Percentiles rank a stretch among this genome's conserved stretches.
phyloP scores from a whole-genome alignment of 2,113 vertebrate species.

The Laticauda laticaudata region DNA sequence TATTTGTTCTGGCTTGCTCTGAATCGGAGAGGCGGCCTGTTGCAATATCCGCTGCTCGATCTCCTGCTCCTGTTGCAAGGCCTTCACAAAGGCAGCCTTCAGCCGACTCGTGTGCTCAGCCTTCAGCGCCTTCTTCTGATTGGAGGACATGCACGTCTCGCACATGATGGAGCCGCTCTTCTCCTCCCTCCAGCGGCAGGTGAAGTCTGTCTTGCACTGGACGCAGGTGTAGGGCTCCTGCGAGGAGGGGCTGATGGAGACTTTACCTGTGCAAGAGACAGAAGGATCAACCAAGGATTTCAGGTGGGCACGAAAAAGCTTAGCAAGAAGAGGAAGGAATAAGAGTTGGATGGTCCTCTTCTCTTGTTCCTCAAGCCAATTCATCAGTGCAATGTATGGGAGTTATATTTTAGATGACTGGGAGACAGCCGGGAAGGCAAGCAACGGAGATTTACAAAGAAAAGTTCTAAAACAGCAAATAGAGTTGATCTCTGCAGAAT shows the following conservation, averaged over 20 bases:
- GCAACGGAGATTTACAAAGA: neutral
- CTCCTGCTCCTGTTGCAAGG: slow-evolving; percentile 97
- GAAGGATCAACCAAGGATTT: neutral
- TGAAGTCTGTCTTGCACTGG: slow-evolving; percentile 98
- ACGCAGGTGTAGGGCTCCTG: slow-evolving; percentile 91
- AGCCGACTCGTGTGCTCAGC: slow-evolving; percentile 93
- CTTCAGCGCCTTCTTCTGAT: slow-evolving; percentile 94
- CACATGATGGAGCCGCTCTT: slow-evolving; percentile 90
- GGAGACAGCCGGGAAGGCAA: neutral
- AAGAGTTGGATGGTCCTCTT: neutral
- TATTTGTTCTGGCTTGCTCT: slow-evolving; percentile 74
- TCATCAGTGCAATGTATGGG: neutral
- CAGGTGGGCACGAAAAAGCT: neutral
- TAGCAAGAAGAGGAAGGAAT: neutral
- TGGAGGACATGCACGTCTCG: slow-evolving; percentile 95
- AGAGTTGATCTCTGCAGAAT: neutral
- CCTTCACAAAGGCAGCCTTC: slow-evolving; percentile 97
- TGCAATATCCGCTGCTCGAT: slow-evolving; percentile 95
- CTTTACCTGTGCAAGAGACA: slow-evolving; percentile 71
- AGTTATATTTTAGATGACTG: neutral
- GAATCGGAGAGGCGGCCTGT: slow-evolving; percentile 73
- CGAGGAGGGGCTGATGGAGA: slow-evolving; percentile 62
- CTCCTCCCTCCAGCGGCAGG: slow-evolving; percentile 96
- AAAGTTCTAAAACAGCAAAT: neutral
- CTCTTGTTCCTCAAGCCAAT: neutral